Conservation (phyloP, 2,888 invertebrate species). For the Xanthia togata region DNA sequence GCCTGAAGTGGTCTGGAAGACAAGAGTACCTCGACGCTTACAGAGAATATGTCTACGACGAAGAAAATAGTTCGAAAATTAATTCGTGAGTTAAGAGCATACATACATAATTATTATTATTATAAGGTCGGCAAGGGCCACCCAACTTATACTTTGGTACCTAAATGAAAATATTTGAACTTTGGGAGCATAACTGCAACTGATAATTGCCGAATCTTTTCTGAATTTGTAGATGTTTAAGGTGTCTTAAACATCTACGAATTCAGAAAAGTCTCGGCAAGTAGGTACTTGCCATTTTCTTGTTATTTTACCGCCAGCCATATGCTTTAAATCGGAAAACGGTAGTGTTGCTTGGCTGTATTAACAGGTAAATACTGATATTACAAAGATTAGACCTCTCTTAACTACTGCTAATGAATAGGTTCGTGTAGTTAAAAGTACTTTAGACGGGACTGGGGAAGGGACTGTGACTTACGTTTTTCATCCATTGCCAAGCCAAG, state of each 20-base stretch:
- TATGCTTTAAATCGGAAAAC: too few species aligned
- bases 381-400: not conserved
- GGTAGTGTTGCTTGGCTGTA: not conserved
- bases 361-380: not conserved
- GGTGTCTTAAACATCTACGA: too few species aligned
- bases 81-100: slow-evolving; percentile 5
- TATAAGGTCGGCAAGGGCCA: not conserved
- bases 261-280: too few species aligned
- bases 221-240: not conserved
- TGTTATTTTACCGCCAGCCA: not conserved
- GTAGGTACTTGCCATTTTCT: not conserved
- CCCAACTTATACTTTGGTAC: not conserved
- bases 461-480: not conserved
- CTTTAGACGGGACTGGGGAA: not conserved
- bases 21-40: slow-evolving; percentile 6
- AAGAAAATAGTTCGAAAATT: slow-evolving; percentile 15
- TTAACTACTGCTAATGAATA: not conserved
- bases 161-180: not conserved
- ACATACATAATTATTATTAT: not conserved
- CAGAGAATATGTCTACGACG: slow-evolving; percentile 23
- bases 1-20: slow-evolving; percentile 24
- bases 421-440: not conserved
- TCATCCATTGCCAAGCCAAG: not conserved
- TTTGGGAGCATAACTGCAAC: not conserved
- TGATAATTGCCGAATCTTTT: too few species aligned